Conservation (phyloP, 2,113 vertebrate species). For the Felis chaus region DNA sequence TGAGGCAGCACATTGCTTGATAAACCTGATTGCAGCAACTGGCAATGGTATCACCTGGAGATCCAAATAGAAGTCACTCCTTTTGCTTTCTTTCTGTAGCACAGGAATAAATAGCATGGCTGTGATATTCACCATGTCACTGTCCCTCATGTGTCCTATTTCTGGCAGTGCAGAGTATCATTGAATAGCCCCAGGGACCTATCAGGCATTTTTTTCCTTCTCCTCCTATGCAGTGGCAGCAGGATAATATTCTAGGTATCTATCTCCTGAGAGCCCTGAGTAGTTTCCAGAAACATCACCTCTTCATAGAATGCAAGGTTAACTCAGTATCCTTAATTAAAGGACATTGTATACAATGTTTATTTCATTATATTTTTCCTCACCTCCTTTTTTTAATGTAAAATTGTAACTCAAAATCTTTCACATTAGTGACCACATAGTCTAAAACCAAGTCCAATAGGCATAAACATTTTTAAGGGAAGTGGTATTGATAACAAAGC, state of each 20-base stretch:
- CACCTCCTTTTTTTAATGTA: neutral
- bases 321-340: neutral
- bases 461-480: neutral
- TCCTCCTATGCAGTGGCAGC: neutral
- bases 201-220: neutral
- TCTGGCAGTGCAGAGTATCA: slow-evolving; percentile 19
- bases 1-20: neutral
- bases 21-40: neutral
- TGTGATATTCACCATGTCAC: neutral
- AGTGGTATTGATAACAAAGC: neutral
- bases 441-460: neutral
- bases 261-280: neutral
- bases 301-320: neutral
- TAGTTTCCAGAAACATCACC: slow-evolving; percentile 3
- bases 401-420: neutral
- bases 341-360: neutral
- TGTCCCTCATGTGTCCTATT: neutral
- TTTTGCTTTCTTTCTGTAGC: neutral
- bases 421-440: neutral
- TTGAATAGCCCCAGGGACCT: neutral
- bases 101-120: neutral
- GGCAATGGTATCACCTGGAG: neutral
- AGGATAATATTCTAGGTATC: slow-evolving; percentile 23
- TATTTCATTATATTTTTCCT: slow-evolving; percentile 28
- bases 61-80: neutral